Evolutionary conservation across 2,113 vertebrate genomes (phyloP), one percentile per base, ranked within the genome.

Genomic region (Parus major): DNA sequence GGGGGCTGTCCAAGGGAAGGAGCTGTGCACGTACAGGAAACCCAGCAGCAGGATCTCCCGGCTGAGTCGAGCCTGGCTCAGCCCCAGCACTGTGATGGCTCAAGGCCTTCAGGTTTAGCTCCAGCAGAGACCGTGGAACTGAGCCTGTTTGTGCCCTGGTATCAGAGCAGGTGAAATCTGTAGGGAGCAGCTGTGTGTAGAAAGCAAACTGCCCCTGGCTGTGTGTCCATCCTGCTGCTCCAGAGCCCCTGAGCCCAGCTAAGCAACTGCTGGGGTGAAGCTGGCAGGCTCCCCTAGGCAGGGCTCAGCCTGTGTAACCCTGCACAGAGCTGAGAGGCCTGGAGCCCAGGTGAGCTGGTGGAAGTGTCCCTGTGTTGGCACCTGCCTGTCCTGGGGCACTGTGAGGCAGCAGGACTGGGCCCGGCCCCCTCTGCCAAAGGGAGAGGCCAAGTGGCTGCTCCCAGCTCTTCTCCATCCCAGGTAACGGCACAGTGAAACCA

Each of bases 1-100:
- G 90, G 79, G 95, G 87, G 55, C 60, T 94, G 94, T 73, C 90
- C 86, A 83, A 90, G 80, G 88, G 92, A 91, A 92, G 94, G 85
- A 91, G 85, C 23, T 44, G 75, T 69, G 93, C 75, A 41, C 49
- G 39, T 93, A 92, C 92, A 95, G 96, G 93, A 97, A 96, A 36
- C 52, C 50, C 85, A 90, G 92, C 1, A 81, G 94, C 90, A 86
- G 94, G 93, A 94, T 77, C 94, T 94, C 79, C 82, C n/a, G 14
- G 47, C 95, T 39, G 60, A 46, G 50, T 2, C 2, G 18, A 33
- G 50, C 3, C 87, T 93, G 93, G 92, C 93, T 90, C 72, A 2
- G 71, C 31, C 82, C 94, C 93, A 94, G 44, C 59, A 1, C 11
- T 52, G 79, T 55, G 28, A 7, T 1, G 42, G 92, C 87, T 92